A percentile compares a stretch with the other conserved stretches of the same genome.
phyloP scores from a whole-genome alignment of 2,113 vertebrate genomes.

The Paramormyrops kingsleyae region DNA sequence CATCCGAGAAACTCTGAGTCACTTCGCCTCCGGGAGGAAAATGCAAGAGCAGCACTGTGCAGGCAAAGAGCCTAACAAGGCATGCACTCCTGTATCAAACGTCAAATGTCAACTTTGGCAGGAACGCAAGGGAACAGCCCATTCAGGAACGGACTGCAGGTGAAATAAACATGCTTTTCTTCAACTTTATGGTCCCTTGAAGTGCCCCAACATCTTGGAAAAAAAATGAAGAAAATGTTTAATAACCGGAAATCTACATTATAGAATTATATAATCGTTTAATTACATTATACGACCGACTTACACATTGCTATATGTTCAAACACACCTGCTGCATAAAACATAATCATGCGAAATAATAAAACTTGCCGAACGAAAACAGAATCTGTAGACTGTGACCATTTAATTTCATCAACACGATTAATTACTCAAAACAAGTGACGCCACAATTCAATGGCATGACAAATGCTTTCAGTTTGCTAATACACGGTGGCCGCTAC shows the following conservation, averaged over 20 bases:
- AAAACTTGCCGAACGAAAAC: not conserved
- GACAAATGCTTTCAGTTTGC: not conserved
- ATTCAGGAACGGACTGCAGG: not conserved
- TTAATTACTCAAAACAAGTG: not conserved
- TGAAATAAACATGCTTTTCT: not conserved
- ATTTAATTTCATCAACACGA: not conserved
- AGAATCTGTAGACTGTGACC: not conserved
- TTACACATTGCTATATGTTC: not conserved
- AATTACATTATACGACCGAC: not conserved
- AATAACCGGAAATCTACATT: not conserved
- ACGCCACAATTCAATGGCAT: not conserved
- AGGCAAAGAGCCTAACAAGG: not conserved
- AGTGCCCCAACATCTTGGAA: not conserved
- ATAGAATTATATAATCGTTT: not conserved
- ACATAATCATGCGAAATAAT: not conserved
- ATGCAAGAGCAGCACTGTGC: not conserved
- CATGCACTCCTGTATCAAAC: not conserved
- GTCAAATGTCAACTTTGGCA: no score
- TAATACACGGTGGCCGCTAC: not conserved
- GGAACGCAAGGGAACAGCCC: not conserved
- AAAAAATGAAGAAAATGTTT: not conserved
- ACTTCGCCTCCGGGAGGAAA: constrained; percentile 25
- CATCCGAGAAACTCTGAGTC: constrained; percentile 50
- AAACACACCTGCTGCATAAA: not conserved
- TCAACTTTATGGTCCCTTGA: not conserved